phyloP scores from a whole-genome alignment of 2,888 invertebrate genomes.

The Dryomyza anilis region DNA sequence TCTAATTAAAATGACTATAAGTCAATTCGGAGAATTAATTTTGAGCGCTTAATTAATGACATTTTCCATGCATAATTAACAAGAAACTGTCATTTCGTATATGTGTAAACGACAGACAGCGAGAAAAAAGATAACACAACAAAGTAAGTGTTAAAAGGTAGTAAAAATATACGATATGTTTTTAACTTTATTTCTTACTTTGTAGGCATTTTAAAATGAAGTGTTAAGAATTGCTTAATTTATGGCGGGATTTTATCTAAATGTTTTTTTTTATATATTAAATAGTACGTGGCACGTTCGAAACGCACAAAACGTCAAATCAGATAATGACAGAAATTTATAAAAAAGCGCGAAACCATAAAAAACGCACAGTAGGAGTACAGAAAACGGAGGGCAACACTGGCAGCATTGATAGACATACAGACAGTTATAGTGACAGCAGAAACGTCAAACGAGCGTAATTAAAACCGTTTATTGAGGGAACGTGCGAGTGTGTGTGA shows the following conservation, averaged over 20 bases:
- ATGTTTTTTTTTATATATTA: no score
- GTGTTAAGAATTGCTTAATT: neutral
- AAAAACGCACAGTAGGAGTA: neutral
- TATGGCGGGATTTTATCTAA: neutral
- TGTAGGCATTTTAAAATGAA: neutral
- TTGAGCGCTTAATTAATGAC: neutral
- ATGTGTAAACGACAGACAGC: neutral
- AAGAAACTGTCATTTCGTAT: neutral
- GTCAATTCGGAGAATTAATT: no score
- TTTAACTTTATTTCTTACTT: neutral
- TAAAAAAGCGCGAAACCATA: neutral
- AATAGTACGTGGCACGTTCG: no score
- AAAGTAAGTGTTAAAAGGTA: no score
- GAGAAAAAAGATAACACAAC: neutral
- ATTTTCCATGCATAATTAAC: neutral
- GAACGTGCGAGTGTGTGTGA: neutral
- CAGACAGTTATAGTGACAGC: neutral
- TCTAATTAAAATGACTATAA: no score
- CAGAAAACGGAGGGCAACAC: neutral
- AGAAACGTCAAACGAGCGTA: neutral
- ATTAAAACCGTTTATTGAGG: constrained; percentile 10
- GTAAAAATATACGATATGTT: neutral
- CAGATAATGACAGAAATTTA: neutral
- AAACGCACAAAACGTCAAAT: neutral
- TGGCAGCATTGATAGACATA: neutral